Evolutionary conservation across 2,797 vertebrate species (phyloP).

Genomic region (Gallinago nigripennis): DNA sequence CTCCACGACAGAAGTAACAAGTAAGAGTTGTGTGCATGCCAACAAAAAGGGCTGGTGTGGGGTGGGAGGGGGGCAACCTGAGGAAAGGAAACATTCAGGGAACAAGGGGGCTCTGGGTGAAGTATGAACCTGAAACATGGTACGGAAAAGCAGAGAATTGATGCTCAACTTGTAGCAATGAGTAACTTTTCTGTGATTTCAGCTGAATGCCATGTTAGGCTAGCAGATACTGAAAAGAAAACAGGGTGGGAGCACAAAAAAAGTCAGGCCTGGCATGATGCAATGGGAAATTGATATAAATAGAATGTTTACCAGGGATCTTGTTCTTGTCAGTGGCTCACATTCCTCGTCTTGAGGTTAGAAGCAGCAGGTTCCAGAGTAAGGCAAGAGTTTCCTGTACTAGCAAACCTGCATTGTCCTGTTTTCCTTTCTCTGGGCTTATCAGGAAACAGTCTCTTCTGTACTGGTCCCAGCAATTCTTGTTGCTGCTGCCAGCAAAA

Average conservation of each 20-base stretch:
- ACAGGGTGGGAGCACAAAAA: not conserved
- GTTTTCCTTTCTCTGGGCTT: not conserved
- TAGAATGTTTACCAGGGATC: not conserved
- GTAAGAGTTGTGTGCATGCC: not conserved
- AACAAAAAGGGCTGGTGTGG: not conserved
- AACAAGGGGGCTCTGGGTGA: not conserved
- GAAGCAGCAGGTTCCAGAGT: not conserved
- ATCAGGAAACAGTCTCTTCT: conserved; percentile 10
- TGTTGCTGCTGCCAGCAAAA: not conserved
- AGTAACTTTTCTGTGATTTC: not conserved
- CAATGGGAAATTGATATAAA: not conserved
- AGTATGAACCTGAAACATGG: not conserved
- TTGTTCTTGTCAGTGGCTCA: not conserved
- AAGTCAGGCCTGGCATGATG: not conserved
- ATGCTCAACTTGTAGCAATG: not conserved
- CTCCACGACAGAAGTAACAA: not conserved
- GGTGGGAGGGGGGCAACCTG: not conserved
- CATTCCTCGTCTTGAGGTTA: fast-evolving
- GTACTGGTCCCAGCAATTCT: not conserved
- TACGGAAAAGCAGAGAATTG: not conserved
- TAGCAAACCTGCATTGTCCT: not conserved
- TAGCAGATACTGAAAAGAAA: not conserved
- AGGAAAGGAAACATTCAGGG: not conserved
- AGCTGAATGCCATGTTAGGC: not conserved
- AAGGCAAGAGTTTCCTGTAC: conserved; percentile 27